Percentiles rank a stretch among this genome's conserved stretches.
phyloP scores from a whole-genome alignment of 1,140 invertebrate species.

The Drosophila simulans region DNA sequence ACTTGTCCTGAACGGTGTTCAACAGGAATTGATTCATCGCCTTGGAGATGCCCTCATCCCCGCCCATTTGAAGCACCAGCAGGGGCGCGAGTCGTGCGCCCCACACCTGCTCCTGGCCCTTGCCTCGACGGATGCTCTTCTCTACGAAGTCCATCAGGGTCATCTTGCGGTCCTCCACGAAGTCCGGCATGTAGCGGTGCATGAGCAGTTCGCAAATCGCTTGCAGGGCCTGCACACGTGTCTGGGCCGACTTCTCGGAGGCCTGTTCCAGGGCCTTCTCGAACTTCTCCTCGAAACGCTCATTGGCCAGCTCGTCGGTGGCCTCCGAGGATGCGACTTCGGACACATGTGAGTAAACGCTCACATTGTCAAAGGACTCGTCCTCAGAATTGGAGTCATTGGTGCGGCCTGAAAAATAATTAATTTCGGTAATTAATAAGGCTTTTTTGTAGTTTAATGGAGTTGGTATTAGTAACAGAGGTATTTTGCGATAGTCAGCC shows the following conservation, averaged over 20 bases:
- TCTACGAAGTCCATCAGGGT: slow-evolving; percentile 93
- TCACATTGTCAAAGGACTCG: slow-evolving; percentile 89
- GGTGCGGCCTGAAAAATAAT: slow-evolving; percentile 52
- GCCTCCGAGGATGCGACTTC: slow-evolving; percentile 88
- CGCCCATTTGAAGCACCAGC: slow-evolving; percentile 93
- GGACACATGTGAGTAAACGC: slow-evolving; percentile 88
- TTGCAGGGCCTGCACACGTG: slow-evolving; percentile 90
- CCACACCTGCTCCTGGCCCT: slow-evolving; percentile 91
- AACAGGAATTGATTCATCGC: slow-evolving; percentile 87
- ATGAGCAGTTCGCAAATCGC: slow-evolving; percentile 90
- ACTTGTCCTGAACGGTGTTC: slow-evolving; percentile 87
- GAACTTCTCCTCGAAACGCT: slow-evolving; percentile 95
- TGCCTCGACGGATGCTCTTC: slow-evolving; percentile 92
- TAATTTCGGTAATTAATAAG: neutral
- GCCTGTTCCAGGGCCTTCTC: slow-evolving; percentile 93
- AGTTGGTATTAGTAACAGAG: no score
- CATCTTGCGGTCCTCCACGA: slow-evolving; percentile 90
- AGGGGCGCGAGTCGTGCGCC: slow-evolving; percentile 92
- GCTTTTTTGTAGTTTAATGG: no score
- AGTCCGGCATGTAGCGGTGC: slow-evolving; percentile 91
- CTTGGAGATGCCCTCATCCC: slow-evolving; percentile 87
- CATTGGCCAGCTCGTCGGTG: slow-evolving; percentile 85
- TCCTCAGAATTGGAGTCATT: slow-evolving; percentile 87
- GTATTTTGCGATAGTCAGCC: neutral
- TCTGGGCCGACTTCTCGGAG: slow-evolving; percentile 93